Conservation (phyloP, 2,797 vertebrate species). For the Trematomus bernacchii region DNA sequence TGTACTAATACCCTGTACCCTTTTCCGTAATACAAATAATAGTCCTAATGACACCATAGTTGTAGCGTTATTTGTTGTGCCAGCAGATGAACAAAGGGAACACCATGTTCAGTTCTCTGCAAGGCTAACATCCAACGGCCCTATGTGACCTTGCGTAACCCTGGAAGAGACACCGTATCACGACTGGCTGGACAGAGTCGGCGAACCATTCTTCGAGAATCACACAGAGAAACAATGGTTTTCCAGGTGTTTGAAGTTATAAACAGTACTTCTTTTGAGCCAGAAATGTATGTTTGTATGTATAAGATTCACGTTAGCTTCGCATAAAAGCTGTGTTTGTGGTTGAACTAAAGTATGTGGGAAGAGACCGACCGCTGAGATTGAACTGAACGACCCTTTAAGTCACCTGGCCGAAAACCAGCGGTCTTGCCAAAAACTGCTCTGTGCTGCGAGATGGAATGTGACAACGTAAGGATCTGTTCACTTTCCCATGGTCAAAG, state of each 20-base stretch:
- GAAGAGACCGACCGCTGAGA: conserved; percentile 57
- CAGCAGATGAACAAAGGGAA: conserved; percentile 18
- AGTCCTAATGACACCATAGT: neutral
- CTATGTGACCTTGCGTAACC: conserved; percentile 44
- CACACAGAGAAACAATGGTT: conserved; percentile 37
- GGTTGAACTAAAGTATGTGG: neutral
- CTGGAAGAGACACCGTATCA: conserved; percentile 14
- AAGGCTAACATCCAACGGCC: conserved; percentile 1
- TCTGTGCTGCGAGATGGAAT: conserved; percentile 55
- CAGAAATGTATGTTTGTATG: conserved; percentile 30
- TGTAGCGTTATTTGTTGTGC: neutral
- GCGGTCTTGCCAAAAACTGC: conserved; percentile 51
- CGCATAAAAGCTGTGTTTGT: neutral
- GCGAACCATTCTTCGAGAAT: conserved; percentile 6
- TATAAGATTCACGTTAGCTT: neutral
- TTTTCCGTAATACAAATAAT: neutral
- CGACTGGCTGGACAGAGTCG: neutral
- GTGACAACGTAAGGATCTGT: conserved; percentile 47
- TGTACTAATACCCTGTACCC: neutral
- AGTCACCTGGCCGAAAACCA: conserved; percentile 55
- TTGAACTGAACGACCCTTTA: conserved; percentile 63
- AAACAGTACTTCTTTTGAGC: conserved; percentile 14
- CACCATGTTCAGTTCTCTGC: conserved; percentile 17
- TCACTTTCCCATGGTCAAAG: conserved; percentile 55
- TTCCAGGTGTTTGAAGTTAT: conserved; percentile 51